Evolutionary conservation across 2,888 invertebrate species (phyloP), one percentile per base, ranked within the genome.

Genomic region (Chrysina gloriosa): DNA sequence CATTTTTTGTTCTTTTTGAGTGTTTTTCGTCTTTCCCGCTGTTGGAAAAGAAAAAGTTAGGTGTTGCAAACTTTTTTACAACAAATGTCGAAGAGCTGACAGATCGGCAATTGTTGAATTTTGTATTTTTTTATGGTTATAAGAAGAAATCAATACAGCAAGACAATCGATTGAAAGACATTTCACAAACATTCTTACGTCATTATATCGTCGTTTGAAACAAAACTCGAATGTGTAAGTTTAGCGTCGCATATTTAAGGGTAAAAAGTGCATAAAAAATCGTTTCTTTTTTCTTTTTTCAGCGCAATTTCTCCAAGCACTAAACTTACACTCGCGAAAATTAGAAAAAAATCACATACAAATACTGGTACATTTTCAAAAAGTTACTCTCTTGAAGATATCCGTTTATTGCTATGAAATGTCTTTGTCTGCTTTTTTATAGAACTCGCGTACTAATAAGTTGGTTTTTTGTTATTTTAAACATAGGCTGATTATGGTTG

Each of bases 131-230:
- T 75, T 78, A 80, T 73, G 74, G 80, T 81, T 82, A 81, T 80
- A 79, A 79, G 78, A 80, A 77, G 78, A 81, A 81, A 80, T 78
- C 77, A 76, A 78, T 77, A 82, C 80, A 82, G 82, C 79, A 76
- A 82, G 83, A 83, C 83, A 31, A 82, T 82, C 80, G 83, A 82
- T 82, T 82, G 77, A 68, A 81, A 82, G 83, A 81, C 83, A 81
- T 80, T 83, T 83, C 82, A 83, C 78, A 75, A 77, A 75, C 79
- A 77, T 75, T 75, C 45, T 9, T 5, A 29, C 29, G 29, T 5
- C n/a, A 31, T 31, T n/a, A 31, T 7, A n/a, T 4, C n/a, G 31
- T 31, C 31, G 31, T 31, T 31, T 16, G 21, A 56, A 63, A 54
- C 21, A 52, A 61, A 61, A 21, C 3, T 47, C 19, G 50, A 63